phyloP scores from a whole-genome alignment of 2,888 invertebrate genomes.

The Rhamnusium bicolor region DNA sequence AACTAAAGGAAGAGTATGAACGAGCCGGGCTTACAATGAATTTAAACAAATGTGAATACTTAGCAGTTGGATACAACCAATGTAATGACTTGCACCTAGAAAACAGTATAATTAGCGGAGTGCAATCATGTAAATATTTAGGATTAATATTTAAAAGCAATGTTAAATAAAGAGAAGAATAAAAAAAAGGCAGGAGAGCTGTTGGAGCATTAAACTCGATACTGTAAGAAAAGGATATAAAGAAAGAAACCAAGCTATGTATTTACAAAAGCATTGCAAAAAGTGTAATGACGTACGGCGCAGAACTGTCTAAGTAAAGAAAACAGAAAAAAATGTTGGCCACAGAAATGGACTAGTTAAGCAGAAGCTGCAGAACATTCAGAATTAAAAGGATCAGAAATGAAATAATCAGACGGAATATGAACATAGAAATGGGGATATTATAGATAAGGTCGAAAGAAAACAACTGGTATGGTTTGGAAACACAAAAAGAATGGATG shows the following conservation, averaged over 20 bases:
- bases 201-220: no score
- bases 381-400: not conserved
- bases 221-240: no score
- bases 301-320: no score
- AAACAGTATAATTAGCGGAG: not conserved
- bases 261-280: not conserved
- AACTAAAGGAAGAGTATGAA: no score
- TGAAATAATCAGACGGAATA: not conserved
- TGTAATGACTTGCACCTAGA: not conserved
- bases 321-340: no score
- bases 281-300: no score
- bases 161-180: not conserved
- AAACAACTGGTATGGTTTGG: not conserved
- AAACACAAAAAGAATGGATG: no score
- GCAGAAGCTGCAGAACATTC: no score
- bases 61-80: not conserved
- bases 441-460: not conserved
- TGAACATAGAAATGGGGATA: no score
- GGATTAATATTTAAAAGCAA: not conserved
- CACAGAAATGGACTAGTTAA: no score
- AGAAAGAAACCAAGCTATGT: not conserved
- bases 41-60: not conserved
- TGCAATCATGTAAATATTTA: not conserved
- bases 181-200: no score
- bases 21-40: not conserved